Percentiles rank a stretch among this genome's conserved stretches.
Conservation (phyloP, 2,113 vertebrate species). For the Hemiprocne comata region DNA sequence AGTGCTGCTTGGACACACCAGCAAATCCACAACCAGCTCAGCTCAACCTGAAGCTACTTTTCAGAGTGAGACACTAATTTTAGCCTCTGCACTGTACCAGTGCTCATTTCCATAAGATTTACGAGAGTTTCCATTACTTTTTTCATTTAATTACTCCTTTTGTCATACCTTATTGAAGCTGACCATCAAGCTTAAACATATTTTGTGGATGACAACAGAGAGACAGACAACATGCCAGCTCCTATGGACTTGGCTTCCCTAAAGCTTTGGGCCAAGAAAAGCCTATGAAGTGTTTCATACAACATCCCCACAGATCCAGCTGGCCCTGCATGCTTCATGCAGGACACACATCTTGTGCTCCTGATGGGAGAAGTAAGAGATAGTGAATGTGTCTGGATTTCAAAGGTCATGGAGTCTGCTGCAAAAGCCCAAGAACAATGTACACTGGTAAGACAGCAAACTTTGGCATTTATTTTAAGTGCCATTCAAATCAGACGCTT, state of each 20-base stretch:
- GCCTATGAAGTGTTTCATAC: not conserved
- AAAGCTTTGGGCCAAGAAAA: not conserved
- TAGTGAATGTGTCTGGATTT: not conserved
- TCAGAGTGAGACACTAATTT: not conserved
- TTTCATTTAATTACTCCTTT: not conserved
- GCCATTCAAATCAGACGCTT: not conserved
- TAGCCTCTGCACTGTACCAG: not conserved
- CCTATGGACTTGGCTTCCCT: not conserved
- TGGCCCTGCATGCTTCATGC: not conserved
- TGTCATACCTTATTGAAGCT: not conserved
- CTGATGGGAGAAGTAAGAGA: not conserved
- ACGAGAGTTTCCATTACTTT: not conserved
- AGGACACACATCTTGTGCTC: not conserved
- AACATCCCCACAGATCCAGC: not conserved
- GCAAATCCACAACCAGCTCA: not conserved
- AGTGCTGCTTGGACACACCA: not conserved
- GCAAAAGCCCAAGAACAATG: not conserved
- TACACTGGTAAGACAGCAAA: not conserved
- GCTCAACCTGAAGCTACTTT: not conserved
- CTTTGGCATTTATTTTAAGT: not conserved
- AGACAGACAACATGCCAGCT: not conserved
- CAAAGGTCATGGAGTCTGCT: not conserved
- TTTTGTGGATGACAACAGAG: not conserved
- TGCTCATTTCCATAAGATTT: not conserved
- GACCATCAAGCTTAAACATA: not conserved